Percentiles rank a stretch among this genome's conserved stretches.
These are phyloP conservation scores for Colistium nudipinnis DNA, from an alignment of 2,113 vertebrate species.

Conservation along the genomic window DNA sequence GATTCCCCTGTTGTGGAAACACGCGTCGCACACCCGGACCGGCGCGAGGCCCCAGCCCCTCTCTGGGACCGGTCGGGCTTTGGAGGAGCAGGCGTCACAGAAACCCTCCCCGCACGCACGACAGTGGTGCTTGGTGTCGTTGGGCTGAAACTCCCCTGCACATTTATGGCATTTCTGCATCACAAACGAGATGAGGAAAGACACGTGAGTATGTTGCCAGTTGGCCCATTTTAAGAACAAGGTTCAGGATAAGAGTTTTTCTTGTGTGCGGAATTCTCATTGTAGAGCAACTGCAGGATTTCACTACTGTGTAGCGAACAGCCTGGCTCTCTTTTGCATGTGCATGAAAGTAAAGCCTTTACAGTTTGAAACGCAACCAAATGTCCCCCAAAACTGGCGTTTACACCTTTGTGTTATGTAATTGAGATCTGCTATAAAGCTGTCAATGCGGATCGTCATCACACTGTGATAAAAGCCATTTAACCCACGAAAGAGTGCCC, in stretches of 20 bases:
- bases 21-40: conserved; percentile 93
- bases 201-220: neutral
- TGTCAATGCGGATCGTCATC: too few species aligned
- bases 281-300: neutral
- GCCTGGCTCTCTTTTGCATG: neutral
- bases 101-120: conserved; percentile 97
- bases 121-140: conserved; percentile 97
- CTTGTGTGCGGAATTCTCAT: neutral
- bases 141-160: conserved; percentile 88
- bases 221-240: neutral
- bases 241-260: neutral
- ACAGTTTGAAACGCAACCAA: neutral
- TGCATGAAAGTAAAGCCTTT: neutral
- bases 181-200: neutral
- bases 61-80: conserved; percentile 92
- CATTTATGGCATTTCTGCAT: conserved; percentile 92
- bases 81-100: conserved; percentile 94
- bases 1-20: conserved; percentile 88
- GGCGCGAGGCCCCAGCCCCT: conserved; percentile 95
- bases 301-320: neutral
- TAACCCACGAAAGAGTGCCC: too few species aligned
- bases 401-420: neutral
- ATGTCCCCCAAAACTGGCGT: neutral
- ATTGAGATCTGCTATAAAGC: too few species aligned
- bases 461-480: too few species aligned